phyloP scores from a whole-genome alignment of 2,888 invertebrate species.

The Rhorus exstirpatorius region DNA sequence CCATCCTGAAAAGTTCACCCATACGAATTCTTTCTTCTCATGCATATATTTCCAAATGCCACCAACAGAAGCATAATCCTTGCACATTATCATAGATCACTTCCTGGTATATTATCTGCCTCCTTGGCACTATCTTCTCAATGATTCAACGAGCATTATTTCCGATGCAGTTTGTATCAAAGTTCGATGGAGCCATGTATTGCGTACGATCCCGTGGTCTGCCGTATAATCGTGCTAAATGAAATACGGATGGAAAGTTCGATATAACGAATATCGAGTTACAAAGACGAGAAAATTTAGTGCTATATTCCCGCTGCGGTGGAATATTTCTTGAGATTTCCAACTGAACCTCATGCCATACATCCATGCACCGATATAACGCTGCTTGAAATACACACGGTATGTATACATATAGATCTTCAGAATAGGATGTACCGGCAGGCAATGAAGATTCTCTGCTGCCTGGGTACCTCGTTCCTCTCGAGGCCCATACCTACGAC shows the following conservation, averaged over 20 bases:
- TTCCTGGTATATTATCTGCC: slow-evolving; percentile 23
- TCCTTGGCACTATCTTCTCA: background rate
- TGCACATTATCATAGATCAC: background rate
- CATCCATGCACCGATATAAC: slow-evolving; percentile 37
- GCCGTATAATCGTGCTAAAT: slow-evolving; percentile 54
- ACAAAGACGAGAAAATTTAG: slow-evolving; percentile 51
- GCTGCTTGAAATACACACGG: background rate
- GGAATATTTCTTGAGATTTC: slow-evolving; percentile 60
- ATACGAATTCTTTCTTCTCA: too few species aligned
- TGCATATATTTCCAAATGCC: too few species aligned
- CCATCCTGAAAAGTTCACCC: too few species aligned
- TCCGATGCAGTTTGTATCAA: background rate
- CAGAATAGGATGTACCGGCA: slow-evolving; percentile 35
- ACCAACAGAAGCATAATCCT: too few species aligned
- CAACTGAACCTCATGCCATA: slow-evolving; percentile 24
- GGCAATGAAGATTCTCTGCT: slow-evolving; percentile 57
- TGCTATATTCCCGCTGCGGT: slow-evolving; percentile 42
- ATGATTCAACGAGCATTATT: background rate
- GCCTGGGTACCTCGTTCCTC: slow-evolving; percentile 55
- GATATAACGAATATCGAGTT: slow-evolving; percentile 55
- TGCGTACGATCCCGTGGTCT: background rate
- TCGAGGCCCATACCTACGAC: slow-evolving; percentile 59
- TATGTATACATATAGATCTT: slow-evolving; percentile 42
- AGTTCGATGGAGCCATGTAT: slow-evolving; percentile 3
- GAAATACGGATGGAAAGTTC: slow-evolving; percentile 63